A percentile compares a stretch with the other conserved stretches of the same genome.
Conservation (phyloP, 1,140 invertebrate species). For the Brachionus paranguensis region DNA sequence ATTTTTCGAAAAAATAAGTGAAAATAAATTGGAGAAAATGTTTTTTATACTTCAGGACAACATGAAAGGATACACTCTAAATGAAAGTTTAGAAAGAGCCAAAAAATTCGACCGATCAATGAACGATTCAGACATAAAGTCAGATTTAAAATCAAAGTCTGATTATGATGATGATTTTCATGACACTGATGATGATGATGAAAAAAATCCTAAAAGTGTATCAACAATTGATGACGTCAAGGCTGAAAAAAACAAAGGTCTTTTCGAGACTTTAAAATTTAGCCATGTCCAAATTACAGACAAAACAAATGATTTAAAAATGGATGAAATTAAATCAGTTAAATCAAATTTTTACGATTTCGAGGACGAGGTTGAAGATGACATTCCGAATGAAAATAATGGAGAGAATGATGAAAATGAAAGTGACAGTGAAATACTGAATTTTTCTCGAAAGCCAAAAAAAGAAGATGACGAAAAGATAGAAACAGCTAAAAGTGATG, state of each 20-base stretch:
- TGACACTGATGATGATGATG: slow-evolving; percentile 38
- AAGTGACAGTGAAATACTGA: background rate
- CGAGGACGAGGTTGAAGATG: slow-evolving; percentile 32
- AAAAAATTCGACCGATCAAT: background rate
- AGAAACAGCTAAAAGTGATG: background rate
- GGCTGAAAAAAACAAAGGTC: background rate
- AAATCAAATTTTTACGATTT: slow-evolving; percentile 38
- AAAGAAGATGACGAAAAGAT: slow-evolving; percentile 10
- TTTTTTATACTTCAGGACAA: slow-evolving; percentile 31
- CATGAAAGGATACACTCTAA: slow-evolving; percentile 36
- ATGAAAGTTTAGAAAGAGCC: slow-evolving; percentile 9
- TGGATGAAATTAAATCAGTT: background rate
- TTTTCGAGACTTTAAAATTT: background rate
- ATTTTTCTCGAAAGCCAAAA: slow-evolving; percentile 1
- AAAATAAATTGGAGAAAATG: slow-evolving; percentile 8
- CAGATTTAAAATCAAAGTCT: background rate
- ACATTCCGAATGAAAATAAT: background rate
- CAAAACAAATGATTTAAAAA: background rate
- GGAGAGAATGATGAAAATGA: background rate
- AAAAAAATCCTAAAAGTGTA: slow-evolving; percentile 28
- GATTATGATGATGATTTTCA: slow-evolving; percentile 39
- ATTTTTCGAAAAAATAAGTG: slow-evolving; percentile 32
- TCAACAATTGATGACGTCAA: slow-evolving; percentile 34
- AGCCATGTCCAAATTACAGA: background rate
- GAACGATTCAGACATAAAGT: background rate